Evolutionary conservation across 2,888 invertebrate genomes (phyloP).

Genomic region (Pseudanteris insignis): DNA sequence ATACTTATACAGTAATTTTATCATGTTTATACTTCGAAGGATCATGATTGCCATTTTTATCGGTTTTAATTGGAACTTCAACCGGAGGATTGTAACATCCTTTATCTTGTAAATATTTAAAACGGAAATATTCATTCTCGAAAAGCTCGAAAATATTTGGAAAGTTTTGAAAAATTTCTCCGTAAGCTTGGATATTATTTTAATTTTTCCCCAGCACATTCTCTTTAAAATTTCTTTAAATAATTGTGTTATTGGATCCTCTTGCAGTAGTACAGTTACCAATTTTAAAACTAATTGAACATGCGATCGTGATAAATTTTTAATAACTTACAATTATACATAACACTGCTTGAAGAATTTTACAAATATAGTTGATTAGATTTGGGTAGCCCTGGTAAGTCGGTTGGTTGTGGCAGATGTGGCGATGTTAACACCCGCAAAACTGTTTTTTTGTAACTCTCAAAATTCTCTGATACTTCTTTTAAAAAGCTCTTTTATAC

Average conservation of each 20-base stretch:
- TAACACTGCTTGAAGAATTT: no score
- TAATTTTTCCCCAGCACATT: background rate
- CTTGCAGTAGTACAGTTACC: background rate
- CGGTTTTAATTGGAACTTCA: background rate
- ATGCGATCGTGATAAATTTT: conserved; percentile 1
- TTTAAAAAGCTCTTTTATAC: no score
- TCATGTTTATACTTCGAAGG: background rate
- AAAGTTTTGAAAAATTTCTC: conserved; percentile 1
- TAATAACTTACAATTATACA: no score
- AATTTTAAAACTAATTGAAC: conserved; percentile 1
- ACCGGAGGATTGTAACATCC: background rate
- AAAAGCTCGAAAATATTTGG: conserved; percentile 1
- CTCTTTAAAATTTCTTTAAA: background rate
- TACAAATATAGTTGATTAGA: no score
- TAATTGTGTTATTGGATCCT: background rate
- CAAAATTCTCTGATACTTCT: no score
- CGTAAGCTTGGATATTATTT: conserved; percentile 1
- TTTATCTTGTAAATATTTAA: conserved; percentile 1
- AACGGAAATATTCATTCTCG: background rate
- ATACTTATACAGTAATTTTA: background rate
- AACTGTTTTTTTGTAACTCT: no score
- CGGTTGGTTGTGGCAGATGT: no score
- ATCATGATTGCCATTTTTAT: background rate
- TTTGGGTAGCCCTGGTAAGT: no score
- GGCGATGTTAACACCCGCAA: no score